Percentiles rank a stretch among this genome's conserved stretches.
These are phyloP conservation scores for Epiperipatus broadwayi DNA, from an alignment of 2,888 invertebrate genomes.

Conservation along the genomic window DNA sequence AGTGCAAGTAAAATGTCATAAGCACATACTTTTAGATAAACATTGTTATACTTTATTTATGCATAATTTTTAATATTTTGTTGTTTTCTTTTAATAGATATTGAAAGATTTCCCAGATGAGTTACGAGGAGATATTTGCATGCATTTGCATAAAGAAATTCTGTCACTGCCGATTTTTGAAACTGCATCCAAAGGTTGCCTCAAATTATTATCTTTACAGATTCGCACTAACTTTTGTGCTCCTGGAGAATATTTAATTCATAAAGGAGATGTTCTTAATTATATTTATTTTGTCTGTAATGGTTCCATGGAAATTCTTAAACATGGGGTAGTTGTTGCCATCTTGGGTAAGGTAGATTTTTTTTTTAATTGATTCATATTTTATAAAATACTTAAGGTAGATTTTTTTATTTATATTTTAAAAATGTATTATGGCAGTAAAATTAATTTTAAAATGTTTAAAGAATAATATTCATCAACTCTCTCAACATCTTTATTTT, in stretches of 20 bases:
- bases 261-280: conserved; percentile 78
- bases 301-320: conserved; percentile 91
- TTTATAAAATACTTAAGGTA: too few relatives aligned
- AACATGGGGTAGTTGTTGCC: conserved; percentile 87
- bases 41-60: not conserved
- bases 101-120: conserved; percentile 90
- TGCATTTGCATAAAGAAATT: conserved; percentile 86
- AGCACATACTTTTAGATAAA: too few relatives aligned
- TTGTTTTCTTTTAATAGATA: conserved; percentile 41
- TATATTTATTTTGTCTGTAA: conserved; percentile 90
- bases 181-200: conserved; percentile 77
- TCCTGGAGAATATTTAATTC: conserved; percentile 80
- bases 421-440: not conserved
- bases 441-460: too few relatives aligned
- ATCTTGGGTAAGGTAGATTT: conserved; percentile 84
- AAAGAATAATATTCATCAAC: too few relatives aligned
- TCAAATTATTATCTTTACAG: conserved; percentile 73
- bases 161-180: conserved; percentile 84
- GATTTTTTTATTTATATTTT: not conserved
- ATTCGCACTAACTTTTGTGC: conserved; percentile 88
- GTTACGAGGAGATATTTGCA: conserved; percentile 76
- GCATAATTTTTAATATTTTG: not conserved
- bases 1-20: too few relatives aligned
- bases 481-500: too few relatives aligned
- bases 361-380: too few relatives aligned